Evolutionary conservation across 2,888 invertebrate genomes (phyloP).

Genomic region (Germaria angustata): DNA sequence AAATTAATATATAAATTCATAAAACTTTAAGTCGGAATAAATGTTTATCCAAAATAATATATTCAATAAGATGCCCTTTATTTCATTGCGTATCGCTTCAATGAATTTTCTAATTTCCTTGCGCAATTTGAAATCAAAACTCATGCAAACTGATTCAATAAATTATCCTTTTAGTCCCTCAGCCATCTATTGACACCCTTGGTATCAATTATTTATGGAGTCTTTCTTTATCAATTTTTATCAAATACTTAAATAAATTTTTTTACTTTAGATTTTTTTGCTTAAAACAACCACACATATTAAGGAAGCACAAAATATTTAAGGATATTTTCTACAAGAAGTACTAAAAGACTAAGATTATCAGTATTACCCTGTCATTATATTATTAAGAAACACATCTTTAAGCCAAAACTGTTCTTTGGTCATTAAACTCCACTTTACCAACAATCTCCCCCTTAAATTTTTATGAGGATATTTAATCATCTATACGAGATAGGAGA

Average conservation of each 20-base stretch:
- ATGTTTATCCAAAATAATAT: no score
- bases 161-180: background rate
- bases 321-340: background rate
- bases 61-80: no score
- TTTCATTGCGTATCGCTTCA: background rate
- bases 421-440: background rate
- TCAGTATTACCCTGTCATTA: background rate
- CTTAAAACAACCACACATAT: background rate
- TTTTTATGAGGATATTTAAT: conserved; percentile 41
- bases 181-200: conserved; percentile 12
- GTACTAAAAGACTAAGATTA: background rate
- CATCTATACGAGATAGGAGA: conserved; percentile 26
- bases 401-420: background rate
- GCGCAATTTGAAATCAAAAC: background rate
- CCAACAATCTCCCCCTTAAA: background rate
- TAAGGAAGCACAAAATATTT: background rate
- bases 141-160: background rate
- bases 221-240: background rate
- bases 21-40: no score
- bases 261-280: background rate
- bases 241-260: conserved; percentile 41
- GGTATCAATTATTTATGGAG: conserved; percentile 9
- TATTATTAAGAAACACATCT: background rate
- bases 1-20: no score
- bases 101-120: no score